Evolutionary conservation across 2,113 vertebrate genomes (phyloP), one percentile per base, ranked within the genome.

Genomic region (Perca flavescens): DNA sequence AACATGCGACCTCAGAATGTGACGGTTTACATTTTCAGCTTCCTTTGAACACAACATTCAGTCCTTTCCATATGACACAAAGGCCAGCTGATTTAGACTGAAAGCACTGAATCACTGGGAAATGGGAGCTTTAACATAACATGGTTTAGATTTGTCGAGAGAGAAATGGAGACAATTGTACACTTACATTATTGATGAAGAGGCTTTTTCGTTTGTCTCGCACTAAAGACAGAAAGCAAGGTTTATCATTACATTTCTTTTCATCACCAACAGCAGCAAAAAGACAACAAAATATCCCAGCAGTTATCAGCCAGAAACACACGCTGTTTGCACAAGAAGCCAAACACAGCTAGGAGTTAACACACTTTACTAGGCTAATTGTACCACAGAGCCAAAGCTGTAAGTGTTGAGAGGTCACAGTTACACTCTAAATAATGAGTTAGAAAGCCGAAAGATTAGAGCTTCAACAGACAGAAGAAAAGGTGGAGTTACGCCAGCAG

Each of bases 171-270:
- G 34, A 67, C 50, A 21, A 13, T 0, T 25, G 34, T 28, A 46
- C 21, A 94, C 95, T 95, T 79, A 95, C 95, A 28, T 95, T 94
- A 84, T 89, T 95, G 81, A 95, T 86, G 79, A 94, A 92, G 53
- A 95, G 80, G 77, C 93, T 94, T 90, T 94, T 95, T 67, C 93
- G 70, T 80, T 94, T 95, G 7, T 95, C 94, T 78, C 91, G 88
- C 58, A 87, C 95, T 95, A 81, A 5, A 81, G 83, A 84, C 66
- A 87, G 6, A 83, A 82, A 84, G 5, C n/a, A 0, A 28, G 14
- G 11, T 21, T 21, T 7, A 7, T 64, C 47, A 54, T 0, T 25
- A 0, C 15, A 28, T 70, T 7, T 34, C 0, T 22, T 25, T 46
- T 54, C 15, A 31, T 46, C 15, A 28, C 13, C 10, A 9, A 31